phyloP scores from a whole-genome alignment of 2,797 vertebrate genomes.

The Streptopelia turtur region DNA sequence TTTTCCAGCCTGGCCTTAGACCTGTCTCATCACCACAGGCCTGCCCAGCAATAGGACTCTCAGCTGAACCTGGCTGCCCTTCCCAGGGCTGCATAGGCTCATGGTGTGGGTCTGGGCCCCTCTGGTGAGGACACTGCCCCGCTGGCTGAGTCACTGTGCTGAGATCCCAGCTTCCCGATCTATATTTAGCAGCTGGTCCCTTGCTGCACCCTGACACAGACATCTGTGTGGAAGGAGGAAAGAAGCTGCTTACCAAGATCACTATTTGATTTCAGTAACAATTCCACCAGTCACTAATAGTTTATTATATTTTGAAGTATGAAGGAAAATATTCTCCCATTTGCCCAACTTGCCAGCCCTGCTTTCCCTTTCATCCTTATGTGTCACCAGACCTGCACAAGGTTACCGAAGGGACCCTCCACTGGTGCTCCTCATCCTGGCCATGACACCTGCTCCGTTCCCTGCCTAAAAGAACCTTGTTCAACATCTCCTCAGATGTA shows the following conservation, averaged over 20 bases:
- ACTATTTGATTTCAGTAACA: not conserved
- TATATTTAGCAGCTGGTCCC: not conserved
- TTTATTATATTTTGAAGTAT: not conserved
- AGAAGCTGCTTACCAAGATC: not conserved
- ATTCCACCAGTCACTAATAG: not conserved
- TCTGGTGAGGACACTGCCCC: not conserved
- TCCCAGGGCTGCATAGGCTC: not conserved
- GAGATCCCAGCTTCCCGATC: too few species aligned
- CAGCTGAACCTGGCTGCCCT: not conserved
- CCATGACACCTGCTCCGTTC: not conserved
- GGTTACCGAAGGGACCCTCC: not conserved
- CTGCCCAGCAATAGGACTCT: not conserved
- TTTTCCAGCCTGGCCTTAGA: not conserved
- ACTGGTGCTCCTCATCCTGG: not conserved
- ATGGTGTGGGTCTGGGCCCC: too few species aligned
- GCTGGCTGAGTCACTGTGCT: fast-evolving
- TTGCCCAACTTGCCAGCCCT: not conserved
- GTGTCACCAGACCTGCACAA: not conserved
- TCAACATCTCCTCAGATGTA: not conserved
- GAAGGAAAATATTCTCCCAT: not conserved
- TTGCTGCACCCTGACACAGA: too few species aligned
- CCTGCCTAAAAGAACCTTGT: not conserved
- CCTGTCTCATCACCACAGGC: not conserved
- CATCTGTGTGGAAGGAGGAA: not conserved
- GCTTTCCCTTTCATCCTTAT: not conserved